Conservation (phyloP, 2,888 invertebrate genomes). For the Caenorhabditis sinica region DNA sequence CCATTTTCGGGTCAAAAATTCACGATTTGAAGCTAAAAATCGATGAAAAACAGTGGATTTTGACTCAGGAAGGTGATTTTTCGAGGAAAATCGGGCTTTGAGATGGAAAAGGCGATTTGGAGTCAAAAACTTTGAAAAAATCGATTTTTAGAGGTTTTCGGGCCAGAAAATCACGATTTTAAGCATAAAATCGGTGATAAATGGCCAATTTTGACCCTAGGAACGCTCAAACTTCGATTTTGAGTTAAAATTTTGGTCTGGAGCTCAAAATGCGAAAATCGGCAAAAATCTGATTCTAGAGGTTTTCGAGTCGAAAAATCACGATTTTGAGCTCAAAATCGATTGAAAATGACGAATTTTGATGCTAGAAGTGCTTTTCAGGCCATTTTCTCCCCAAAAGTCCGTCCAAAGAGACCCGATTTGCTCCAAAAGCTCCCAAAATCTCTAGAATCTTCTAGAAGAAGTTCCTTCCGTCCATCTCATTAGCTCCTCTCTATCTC, state of each 20-base stretch:
- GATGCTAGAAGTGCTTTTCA: neutral
- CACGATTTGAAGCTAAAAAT: neutral
- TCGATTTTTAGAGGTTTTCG: neutral
- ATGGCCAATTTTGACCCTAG: no score
- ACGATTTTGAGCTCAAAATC: neutral
- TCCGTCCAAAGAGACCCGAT: neutral
- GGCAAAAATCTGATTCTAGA: no score
- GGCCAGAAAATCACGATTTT: neutral
- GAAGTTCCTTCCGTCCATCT: constrained; percentile 36
- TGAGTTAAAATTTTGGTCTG: no score
- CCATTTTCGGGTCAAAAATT: neutral
- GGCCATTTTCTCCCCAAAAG: neutral
- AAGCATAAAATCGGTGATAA: neutral
- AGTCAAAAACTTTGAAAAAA: no score
- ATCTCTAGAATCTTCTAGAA: neutral
- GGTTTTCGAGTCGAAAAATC: neutral
- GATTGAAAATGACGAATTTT: neutral
- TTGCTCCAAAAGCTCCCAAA: neutral
- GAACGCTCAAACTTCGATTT: no score
- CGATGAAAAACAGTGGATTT: neutral
- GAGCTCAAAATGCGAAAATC: no score
- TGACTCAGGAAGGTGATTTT: neutral
- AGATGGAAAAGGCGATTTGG: no score
- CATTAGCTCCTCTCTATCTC: constrained; percentile 25
- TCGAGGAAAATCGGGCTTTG: neutral